Evolutionary conservation across 2,888 invertebrate species (phyloP).

Genomic region (Monopis laevigella): DNA sequence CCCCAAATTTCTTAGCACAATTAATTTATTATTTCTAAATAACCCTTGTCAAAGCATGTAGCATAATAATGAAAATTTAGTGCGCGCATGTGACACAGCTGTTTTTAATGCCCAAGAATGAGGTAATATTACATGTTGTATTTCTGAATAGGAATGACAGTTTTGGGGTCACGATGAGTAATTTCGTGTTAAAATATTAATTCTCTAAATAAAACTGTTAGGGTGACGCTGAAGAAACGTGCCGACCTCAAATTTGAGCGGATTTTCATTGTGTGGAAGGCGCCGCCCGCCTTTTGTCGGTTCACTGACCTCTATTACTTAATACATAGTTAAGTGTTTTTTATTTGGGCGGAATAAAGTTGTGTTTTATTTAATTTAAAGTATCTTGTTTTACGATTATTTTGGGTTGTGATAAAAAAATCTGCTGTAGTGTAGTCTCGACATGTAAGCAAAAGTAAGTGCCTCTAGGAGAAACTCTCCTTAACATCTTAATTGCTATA

Average conservation of each 20-base stretch:
- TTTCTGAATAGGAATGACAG: slow-evolving; percentile 16
- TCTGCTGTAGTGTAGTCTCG: too few species aligned
- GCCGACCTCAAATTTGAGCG: slow-evolving; percentile 43
- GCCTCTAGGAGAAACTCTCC: too few species aligned
- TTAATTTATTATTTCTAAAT: slow-evolving; percentile 5
- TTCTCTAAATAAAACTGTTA: slow-evolving; percentile 34
- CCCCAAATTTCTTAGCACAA: too few species aligned
- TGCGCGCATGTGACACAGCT: slow-evolving; percentile 15
- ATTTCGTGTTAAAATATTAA: slow-evolving; percentile 34
- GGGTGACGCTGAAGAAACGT: slow-evolving; percentile 31
- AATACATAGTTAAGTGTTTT: too few species aligned
- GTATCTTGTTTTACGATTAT: too few species aligned
- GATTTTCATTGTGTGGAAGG: slow-evolving; percentile 48
- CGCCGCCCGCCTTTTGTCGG: too few species aligned
- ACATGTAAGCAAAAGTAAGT: too few species aligned
- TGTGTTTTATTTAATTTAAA: too few species aligned
- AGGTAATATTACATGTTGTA: slow-evolving; percentile 14
- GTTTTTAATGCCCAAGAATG: slow-evolving; percentile 12
- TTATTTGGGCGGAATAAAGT: too few species aligned
- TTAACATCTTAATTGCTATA: too few species aligned
- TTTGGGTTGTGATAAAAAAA: too few species aligned
- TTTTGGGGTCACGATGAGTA: slow-evolving; percentile 21
- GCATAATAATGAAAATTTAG: slow-evolving; percentile 9
- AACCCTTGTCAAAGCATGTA: slow-evolving; percentile 6
- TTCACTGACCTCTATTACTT: too few species aligned